Evolutionary conservation across 2,888 invertebrate species (phyloP), one percentile per base, ranked within the genome.

Genomic region (Carabus problematicus): DNA sequence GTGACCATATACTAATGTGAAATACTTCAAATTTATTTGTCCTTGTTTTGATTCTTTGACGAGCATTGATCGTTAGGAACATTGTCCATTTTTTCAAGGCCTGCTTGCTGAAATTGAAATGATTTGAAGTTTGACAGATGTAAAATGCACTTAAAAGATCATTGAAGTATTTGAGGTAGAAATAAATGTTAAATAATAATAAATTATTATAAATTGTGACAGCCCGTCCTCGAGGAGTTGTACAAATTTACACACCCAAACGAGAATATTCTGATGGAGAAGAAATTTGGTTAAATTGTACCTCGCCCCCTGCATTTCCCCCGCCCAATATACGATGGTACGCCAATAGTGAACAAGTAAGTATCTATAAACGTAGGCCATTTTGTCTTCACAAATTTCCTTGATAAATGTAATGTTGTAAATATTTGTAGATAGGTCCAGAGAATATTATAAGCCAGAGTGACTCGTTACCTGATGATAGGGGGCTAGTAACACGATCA

Each of bases 281-380:
- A 41, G 67, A 68, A 19, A 68, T 68, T 12, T 54, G 60, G 12
- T 40, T 68, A 0, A 68, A 68, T n/a, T 68, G 67, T 19, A 68
- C 67, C 1, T 49, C 67, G 18, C 67, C 67, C 4, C 42, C 67
- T 9, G 52, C 67, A 9, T 60, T 60, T n/a, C 67, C 67, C 9
- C 60, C 67, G 12, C 67, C 67, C 11, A 60, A 68, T 18, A 42
- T 68, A 8, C 40, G 67, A 18, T 68, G 67, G 67, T 61, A 52
- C 16, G 52, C 60, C 54, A 68, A 68, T 16, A 54, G 54, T n/a
- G 41, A 43, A 52, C 8, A 42, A 29, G 66, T 67, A 59, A 59
- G 59, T 59, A 29, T 29, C 29, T 29, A 29, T 29, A 29, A 2
- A 29, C 29, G 6, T n/a, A n/a, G n/a, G n/a, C n/a, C 16, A 9